These are phyloP conservation scores for Solenodon paradoxus DNA, from an alignment of 2,113 vertebrate genomes.

Conservation along the genomic window DNA sequence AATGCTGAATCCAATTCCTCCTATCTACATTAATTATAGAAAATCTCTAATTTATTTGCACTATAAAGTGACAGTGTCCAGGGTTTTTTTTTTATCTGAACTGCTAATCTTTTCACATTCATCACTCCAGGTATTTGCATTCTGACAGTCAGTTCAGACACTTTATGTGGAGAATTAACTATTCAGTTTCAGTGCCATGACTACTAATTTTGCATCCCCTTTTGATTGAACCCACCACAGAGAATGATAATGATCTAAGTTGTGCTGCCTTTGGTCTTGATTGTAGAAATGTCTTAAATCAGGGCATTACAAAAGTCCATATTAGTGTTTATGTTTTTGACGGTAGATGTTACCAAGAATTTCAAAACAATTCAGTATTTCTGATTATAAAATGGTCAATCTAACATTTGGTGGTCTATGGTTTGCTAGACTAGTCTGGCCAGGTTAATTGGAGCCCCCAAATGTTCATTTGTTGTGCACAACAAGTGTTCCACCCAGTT, in stretches of 20 bases:
- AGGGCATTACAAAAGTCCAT: not conserved
- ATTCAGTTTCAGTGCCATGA: not conserved
- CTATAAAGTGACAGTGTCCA: not conserved
- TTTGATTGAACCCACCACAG: not conserved
- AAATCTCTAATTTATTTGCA: slow-evolving; percentile 53
- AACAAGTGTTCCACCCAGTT: not conserved
- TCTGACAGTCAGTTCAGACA: not conserved
- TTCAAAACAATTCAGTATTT: not conserved
- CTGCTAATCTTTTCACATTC: slow-evolving; percentile 16
- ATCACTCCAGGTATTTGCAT: not conserved
- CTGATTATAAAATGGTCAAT: not conserved
- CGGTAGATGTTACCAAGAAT: not conserved
- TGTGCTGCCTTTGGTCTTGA: not conserved
- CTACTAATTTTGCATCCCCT: slow-evolving; percentile 14
- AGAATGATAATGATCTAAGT: slow-evolving; percentile 17
- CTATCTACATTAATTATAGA: slow-evolving; percentile 44
- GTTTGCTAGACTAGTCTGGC: not conserved
- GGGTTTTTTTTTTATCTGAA: slow-evolving; percentile 42
- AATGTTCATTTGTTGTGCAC: not conserved
- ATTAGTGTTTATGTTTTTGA: slow-evolving; percentile 22
- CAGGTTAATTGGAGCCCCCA: not conserved
- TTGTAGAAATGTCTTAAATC: not conserved
- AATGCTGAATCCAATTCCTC: not conserved
- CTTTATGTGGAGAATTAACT: not conserved
- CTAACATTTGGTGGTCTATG: not conserved